Evolutionary conservation across 2,888 invertebrate genomes (phyloP).

Genomic region (Aleiodes alternator): DNA sequence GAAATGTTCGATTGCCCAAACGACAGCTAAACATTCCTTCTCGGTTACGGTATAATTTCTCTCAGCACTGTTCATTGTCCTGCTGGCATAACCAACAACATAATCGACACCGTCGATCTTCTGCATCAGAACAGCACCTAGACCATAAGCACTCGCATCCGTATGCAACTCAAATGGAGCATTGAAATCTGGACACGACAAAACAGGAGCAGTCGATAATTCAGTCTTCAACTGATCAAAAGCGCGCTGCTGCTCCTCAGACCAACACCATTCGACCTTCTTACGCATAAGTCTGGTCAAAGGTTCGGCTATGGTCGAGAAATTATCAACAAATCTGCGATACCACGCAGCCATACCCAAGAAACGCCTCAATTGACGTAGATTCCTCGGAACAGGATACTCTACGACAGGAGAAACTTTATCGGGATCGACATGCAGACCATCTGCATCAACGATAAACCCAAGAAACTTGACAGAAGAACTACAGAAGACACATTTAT

Average conservation of each 20-base stretch:
- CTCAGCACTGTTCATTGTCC: neutral
- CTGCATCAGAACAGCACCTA: slow-evolving; percentile 55
- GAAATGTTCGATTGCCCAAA: slow-evolving; percentile 13
- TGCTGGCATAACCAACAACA: slow-evolving; percentile 51
- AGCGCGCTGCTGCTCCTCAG: slow-evolving; percentile 19
- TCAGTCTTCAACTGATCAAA: slow-evolving; percentile 39
- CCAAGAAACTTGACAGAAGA: slow-evolving; percentile 39
- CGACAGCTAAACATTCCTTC: slow-evolving; percentile 9
- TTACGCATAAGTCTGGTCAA: slow-evolving; percentile 49
- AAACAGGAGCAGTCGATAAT: slow-evolving; percentile 44
- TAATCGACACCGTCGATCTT: slow-evolving; percentile 41
- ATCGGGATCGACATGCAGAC: slow-evolving; percentile 33
- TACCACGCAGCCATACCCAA: slow-evolving; percentile 40
- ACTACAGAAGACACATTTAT: slow-evolving; percentile 45
- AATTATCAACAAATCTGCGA: slow-evolving; percentile 53
- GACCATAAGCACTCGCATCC: slow-evolving; percentile 47
- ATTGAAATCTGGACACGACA: slow-evolving; percentile 52
- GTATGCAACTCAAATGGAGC: slow-evolving; percentile 47
- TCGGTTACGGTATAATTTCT: slow-evolving; percentile 1
- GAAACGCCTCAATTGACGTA: slow-evolving; percentile 37
- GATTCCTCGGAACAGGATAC: slow-evolving; percentile 18
- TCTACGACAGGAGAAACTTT: slow-evolving; percentile 31
- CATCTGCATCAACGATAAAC: slow-evolving; percentile 27
- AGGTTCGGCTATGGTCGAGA: slow-evolving; percentile 50
- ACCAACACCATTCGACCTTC: slow-evolving; percentile 44